phyloP scores from a whole-genome alignment of 2,113 vertebrate species.

The Barbus barbus region DNA sequence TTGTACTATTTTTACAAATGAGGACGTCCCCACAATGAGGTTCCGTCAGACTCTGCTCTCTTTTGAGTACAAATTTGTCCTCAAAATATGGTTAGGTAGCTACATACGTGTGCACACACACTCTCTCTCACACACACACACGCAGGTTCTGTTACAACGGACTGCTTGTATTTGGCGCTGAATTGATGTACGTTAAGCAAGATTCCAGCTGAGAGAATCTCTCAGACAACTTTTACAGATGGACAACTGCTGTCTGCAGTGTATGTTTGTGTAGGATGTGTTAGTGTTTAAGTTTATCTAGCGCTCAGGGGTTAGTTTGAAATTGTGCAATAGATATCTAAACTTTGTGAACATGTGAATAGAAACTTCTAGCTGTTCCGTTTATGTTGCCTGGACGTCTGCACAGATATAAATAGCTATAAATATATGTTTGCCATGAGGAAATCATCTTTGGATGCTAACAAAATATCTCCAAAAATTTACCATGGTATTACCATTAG shows the following conservation, averaged over 20 bases:
- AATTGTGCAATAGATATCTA: slow-evolving; percentile 21
- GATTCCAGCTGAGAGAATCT: slow-evolving; percentile 19
- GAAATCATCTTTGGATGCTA: background rate
- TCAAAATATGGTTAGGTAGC: background rate
- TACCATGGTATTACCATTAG: background rate
- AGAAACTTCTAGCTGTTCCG: background rate
- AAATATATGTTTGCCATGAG: too few relatives aligned
- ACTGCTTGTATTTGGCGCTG: background rate
- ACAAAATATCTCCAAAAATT: background rate
- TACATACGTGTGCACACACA: background rate
- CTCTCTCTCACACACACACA: background rate
- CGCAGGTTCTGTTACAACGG: background rate
- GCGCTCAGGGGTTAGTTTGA: background rate
- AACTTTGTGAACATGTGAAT: background rate
- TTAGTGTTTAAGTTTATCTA: slow-evolving; percentile 16
- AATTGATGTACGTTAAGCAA: slow-evolving; percentile 21
- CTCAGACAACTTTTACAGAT: slow-evolving; percentile 17
- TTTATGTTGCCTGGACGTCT: background rate
- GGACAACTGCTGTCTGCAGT: background rate
- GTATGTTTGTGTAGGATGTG: slow-evolving; percentile 1
- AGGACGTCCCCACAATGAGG: background rate
- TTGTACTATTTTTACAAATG: too few relatives aligned
- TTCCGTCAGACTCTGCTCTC: background rate
- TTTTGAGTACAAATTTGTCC: background rate
- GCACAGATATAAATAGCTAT: too few relatives aligned